Percentiles rank a stretch among this genome's conserved stretches.
Conservation (phyloP, 2,797 vertebrate species). For the Staurois parvus region DNA sequence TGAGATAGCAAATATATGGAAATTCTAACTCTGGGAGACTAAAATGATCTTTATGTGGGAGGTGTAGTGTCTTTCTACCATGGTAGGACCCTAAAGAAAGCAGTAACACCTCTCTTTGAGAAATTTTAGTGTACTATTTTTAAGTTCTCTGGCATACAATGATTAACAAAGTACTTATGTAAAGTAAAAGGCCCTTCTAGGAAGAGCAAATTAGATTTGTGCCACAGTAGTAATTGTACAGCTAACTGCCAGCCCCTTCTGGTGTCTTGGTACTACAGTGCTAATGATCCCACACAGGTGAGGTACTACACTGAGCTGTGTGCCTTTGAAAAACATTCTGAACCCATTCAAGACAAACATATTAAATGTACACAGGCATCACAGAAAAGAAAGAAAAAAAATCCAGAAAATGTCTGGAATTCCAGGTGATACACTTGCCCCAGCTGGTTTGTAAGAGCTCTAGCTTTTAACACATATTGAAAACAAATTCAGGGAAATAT, state of each 20-base stretch:
- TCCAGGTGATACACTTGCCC: conserved; percentile 13
- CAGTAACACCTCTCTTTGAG: background rate
- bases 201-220: background rate
- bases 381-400: background rate
- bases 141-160: no score
- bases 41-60: background rate
- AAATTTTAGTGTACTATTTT: no score
- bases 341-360: background rate
- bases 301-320: no score
- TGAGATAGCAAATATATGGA: background rate
- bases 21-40: background rate
- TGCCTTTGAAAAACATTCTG: background rate
- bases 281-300: no score
- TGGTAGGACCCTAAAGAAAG: background rate
- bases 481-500: conserved; percentile 39
- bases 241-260: background rate
- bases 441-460: conserved; percentile 18
- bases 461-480: conserved; percentile 26
- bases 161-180: no score
- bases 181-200: background rate
- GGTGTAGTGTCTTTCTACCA: background rate
- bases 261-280: no score
- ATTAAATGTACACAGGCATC: background rate
- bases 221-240: background rate
- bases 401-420: conserved; percentile 11